Conservation (phyloP, 1,140 invertebrate genomes). For the Lepidurus packardi region DNA sequence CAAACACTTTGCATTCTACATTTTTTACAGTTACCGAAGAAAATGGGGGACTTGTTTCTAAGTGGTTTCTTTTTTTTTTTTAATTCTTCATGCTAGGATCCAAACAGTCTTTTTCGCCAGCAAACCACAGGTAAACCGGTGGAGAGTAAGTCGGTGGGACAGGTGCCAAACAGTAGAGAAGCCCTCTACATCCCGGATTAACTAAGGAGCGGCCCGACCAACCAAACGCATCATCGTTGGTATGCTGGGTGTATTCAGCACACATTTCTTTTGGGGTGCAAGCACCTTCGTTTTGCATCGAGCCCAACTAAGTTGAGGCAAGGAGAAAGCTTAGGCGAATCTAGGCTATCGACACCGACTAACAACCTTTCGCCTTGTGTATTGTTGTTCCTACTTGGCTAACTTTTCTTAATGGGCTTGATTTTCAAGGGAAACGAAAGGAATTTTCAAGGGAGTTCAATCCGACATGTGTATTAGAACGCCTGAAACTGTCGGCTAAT, state of each 20-base stretch:
- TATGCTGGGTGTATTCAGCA: not conserved
- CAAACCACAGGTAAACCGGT: not conserved
- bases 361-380: conserved; percentile 8
- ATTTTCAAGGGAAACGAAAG: too few relatives aligned
- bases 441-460: too few relatives aligned
- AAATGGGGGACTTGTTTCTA: too few relatives aligned
- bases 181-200: not conserved
- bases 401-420: too few relatives aligned
- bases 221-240: too few relatives aligned
- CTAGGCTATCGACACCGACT: not conserved
- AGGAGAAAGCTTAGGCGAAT: not conserved
- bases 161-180: conserved; percentile 9
- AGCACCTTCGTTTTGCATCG: not conserved
- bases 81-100: too few relatives aligned
- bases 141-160: not conserved
- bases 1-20: not conserved
- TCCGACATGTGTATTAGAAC: too few relatives aligned
- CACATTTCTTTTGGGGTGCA: not conserved
- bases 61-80: too few relatives aligned
- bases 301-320: not conserved
- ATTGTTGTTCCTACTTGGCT: not conserved
- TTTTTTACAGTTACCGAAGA: too few relatives aligned
- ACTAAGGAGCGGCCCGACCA: not conserved
- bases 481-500: too few relatives aligned
- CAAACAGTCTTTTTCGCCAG: too few relatives aligned